Evolutionary conservation across 2,797 vertebrate species (phyloP).

Genomic region (Falco columbarius): DNA sequence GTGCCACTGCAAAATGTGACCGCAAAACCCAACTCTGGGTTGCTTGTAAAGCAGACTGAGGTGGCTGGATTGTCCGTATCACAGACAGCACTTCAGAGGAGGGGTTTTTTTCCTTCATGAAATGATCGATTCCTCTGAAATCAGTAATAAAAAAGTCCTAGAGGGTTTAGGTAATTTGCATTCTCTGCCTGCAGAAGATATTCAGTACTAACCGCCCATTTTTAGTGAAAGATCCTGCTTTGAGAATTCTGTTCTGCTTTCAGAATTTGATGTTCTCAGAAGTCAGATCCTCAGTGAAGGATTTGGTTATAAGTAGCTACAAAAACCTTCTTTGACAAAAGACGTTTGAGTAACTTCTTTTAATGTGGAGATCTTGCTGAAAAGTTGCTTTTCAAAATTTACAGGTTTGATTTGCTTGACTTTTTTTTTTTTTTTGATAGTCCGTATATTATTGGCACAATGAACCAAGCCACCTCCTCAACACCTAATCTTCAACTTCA

Average conservation of each 20-base stretch:
- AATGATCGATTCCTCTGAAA: background rate
- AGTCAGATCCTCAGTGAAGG: background rate
- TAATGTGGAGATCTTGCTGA: background rate
- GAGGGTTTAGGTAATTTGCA: background rate
- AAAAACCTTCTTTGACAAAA: background rate
- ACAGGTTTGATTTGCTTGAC: background rate
- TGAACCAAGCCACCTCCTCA: conserved; percentile 98
- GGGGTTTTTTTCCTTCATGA: background rate
- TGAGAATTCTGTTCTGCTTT: background rate
- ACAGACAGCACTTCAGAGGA: background rate
- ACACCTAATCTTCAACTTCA: conserved; percentile 97
- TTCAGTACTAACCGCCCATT: background rate
- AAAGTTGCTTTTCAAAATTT: background rate
- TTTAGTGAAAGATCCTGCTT: background rate
- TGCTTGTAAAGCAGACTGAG: background rate
- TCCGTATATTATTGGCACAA: conserved; percentile 96
- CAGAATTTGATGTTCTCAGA: background rate
- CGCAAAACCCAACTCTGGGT: background rate
- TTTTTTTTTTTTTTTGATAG: conserved; percentile 63
- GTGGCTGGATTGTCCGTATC: background rate
- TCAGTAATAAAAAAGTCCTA: background rate
- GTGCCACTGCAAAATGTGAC: background rate
- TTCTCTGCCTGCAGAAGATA: background rate
- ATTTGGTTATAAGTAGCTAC: background rate
- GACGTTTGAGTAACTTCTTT: background rate